Percentiles rank a stretch among this genome's conserved stretches.
These are phyloP conservation scores for Hyposmocoma kahamanoa DNA, from an alignment of 1,140 invertebrate genomes.

Conservation along the genomic window DNA sequence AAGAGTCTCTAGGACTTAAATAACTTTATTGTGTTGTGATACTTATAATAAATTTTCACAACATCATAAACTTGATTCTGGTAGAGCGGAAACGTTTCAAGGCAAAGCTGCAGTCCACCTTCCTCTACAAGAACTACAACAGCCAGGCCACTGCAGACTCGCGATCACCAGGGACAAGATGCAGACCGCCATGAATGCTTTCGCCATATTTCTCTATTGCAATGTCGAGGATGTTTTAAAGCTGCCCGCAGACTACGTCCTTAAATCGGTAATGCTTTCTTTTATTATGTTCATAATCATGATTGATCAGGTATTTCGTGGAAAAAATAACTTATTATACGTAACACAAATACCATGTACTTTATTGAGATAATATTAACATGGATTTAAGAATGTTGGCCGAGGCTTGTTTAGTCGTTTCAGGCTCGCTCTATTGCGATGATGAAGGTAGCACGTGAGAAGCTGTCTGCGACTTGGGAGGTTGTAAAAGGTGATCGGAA, in stretches of 20 bases:
- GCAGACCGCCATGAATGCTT: conserved; percentile 59
- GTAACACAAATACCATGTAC: too few relatives aligned
- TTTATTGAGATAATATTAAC: too few relatives aligned
- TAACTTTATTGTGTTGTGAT: too few relatives aligned
- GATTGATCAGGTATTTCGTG: too few relatives aligned
- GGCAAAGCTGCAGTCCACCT: conserved; percentile 39
- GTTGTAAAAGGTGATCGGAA: conserved; percentile 29
- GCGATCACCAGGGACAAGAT: conserved; percentile 46
- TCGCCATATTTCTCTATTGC: conserved; percentile 46
- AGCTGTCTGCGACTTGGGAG: conserved; percentile 43
- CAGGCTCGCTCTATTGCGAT: conserved; percentile 59
- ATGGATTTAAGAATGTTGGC: too few relatives aligned
- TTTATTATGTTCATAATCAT: too few relatives aligned
- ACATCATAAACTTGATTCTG: too few relatives aligned
- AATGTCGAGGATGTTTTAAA: conserved; percentile 31
- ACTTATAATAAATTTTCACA: too few relatives aligned
- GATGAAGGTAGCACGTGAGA: conserved; percentile 54
- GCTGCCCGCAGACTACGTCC: conserved; percentile 40
- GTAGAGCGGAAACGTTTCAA: conserved; percentile 39
- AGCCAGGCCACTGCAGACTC: conserved; percentile 33
- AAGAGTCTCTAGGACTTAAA: too few relatives aligned
- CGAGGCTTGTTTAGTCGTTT: too few relatives aligned
- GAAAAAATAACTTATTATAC: too few relatives aligned
- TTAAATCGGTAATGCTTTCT: conserved; percentile 53
- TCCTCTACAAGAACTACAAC: conserved; percentile 28